Conservation (phyloP, 2,888 invertebrate genomes). For the Pogonocherus hispidulus region DNA sequence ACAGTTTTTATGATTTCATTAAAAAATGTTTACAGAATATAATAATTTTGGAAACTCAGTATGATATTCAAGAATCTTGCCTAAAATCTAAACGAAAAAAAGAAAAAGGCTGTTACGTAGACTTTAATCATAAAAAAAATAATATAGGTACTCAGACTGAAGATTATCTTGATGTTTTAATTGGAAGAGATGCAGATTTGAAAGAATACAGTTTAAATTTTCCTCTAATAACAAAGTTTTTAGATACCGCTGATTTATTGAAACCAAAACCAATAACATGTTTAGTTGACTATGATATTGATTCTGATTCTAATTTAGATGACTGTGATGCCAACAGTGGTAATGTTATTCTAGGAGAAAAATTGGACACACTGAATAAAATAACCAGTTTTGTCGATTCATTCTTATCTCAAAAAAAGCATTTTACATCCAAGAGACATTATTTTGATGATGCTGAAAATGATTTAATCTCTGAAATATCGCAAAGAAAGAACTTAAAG, state of each 20-base stretch:
- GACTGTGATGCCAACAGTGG: conserved; percentile 44
- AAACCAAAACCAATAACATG: conserved; percentile 1
- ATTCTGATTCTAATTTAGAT: conserved; percentile 56
- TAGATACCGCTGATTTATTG: conserved; percentile 25
- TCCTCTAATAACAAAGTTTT: conserved; percentile 41
- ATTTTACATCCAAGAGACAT: conserved; percentile 41
- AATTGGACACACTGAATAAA: conserved; percentile 40
- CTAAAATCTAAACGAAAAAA: conserved; percentile 64
- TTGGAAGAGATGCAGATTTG: conserved; percentile 42
- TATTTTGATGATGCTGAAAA: conserved; percentile 61
- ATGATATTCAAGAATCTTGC: conserved; percentile 64
- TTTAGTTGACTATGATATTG: conserved; percentile 63
- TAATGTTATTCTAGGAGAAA: conserved; percentile 45
- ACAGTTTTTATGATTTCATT: conserved; percentile 64
- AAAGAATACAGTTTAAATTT: conserved; percentile 43
- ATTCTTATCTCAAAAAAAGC: conserved; percentile 40
- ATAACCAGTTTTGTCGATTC: conserved; percentile 47
- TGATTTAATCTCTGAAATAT: conserved; percentile 63
- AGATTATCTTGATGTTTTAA: conserved; percentile 56
- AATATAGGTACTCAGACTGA: conserved; percentile 63
- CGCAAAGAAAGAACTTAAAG: conserved; percentile 61
- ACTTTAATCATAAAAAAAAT: conserved; percentile 62
- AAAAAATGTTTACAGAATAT: conserved; percentile 66
- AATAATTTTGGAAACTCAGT: conserved; percentile 64
- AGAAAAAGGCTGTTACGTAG: conserved; percentile 69